Conservation (phyloP, 2,113 vertebrate species). For the Campylomormyrus numenius region DNA sequence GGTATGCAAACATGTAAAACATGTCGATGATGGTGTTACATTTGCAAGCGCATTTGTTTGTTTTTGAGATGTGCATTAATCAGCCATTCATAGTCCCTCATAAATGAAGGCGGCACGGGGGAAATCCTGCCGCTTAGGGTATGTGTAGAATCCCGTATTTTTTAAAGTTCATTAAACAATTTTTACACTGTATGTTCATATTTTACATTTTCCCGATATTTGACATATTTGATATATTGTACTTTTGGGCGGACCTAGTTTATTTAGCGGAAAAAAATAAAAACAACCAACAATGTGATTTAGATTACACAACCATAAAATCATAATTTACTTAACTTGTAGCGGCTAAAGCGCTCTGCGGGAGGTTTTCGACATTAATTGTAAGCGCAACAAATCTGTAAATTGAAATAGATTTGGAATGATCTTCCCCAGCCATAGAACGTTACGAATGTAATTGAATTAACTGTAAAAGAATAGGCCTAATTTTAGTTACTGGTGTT, state of each 20-base stretch:
- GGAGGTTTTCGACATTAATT: background rate
- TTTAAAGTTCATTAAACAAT: background rate
- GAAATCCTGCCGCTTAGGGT: too few relatives aligned
- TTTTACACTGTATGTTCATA: background rate
- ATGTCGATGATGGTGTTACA: constrained; percentile 15
- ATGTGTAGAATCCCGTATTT: background rate
- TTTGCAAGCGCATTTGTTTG: constrained; percentile 32
- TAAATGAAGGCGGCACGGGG: background rate
- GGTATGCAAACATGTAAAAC: constrained; percentile 30
- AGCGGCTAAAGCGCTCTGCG: background rate
- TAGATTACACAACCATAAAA: background rate
- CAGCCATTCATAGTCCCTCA: background rate
- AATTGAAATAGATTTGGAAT: background rate
- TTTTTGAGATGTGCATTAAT: constrained; percentile 15
- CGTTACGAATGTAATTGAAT: background rate
- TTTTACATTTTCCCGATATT: background rate
- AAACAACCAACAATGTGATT: background rate
- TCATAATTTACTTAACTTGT: background rate
- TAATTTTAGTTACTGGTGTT: background rate
- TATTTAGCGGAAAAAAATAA: background rate
- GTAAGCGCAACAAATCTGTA: background rate
- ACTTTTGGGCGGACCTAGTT: background rate
- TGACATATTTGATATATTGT: background rate
- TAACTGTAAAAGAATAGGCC: background rate
- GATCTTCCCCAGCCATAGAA: background rate